These are phyloP conservation scores for Heterohyrax brucei DNA, from an alignment of 2,797 vertebrate species.

Conservation along the genomic window DNA sequence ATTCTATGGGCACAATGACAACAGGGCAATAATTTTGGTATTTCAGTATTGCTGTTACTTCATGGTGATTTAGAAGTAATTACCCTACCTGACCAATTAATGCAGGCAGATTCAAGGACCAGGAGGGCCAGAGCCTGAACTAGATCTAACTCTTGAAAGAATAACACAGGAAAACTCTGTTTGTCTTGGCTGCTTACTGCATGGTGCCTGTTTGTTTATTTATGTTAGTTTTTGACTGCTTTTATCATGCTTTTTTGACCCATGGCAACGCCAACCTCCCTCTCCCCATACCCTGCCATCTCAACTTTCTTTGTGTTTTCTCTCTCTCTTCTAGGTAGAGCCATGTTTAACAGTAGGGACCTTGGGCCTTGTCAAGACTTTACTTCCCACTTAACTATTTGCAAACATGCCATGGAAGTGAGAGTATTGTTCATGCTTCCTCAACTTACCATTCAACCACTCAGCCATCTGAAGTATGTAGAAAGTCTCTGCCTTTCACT, in stretches of 20 bases:
- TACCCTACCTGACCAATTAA: background rate
- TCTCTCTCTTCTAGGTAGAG: background rate
- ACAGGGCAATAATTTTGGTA: background rate
- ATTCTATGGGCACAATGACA: background rate
- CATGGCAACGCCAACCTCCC: accelerated
- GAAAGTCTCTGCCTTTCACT: background rate
- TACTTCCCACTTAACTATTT: background rate
- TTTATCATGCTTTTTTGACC: background rate
- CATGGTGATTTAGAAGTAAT: background rate
- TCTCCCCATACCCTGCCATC: background rate
- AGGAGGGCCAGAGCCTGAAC: accelerated
- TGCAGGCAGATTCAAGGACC: background rate
- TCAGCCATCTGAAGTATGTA: background rate
- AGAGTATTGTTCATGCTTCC: background rate
- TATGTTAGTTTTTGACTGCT: background rate
- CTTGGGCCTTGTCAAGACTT: background rate
- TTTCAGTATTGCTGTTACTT: background rate
- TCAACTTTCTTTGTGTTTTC: background rate
- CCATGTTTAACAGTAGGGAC: background rate
- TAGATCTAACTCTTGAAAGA: background rate
- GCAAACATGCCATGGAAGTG: background rate
- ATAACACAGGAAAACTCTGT: background rate
- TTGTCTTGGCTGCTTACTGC: background rate
- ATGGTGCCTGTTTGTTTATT: background rate
- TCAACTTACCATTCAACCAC: background rate